A percentile compares a stretch with the other conserved stretches of the same genome.
Conservation (phyloP, 1,140 invertebrate genomes). For the Zaprionus inermis region DNA sequence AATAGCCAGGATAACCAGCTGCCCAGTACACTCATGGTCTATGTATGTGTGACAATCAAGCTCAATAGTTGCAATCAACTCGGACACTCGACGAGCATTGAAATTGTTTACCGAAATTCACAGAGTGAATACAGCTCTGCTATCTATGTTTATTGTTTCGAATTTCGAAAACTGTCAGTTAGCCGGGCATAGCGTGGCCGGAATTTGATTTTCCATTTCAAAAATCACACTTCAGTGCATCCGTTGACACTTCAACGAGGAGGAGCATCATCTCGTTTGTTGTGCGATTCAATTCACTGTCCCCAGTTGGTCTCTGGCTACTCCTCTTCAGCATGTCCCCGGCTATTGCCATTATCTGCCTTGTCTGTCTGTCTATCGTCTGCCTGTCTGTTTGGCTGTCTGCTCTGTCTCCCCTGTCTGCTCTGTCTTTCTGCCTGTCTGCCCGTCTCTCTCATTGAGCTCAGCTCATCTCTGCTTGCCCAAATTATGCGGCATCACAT, state of each 20-base stretch:
- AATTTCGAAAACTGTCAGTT: conserved; percentile 1
- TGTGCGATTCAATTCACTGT: conserved; percentile 29
- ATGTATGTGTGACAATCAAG: conserved; percentile 37
- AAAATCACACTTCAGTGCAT: conserved; percentile 56
- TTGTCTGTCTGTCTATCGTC: neutral
- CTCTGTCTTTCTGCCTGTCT: neutral
- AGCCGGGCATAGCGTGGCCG: conserved; percentile 9
- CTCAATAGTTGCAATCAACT: conserved; percentile 60
- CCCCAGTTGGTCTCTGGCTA: conserved; percentile 7
- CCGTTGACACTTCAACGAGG: conserved; percentile 50
- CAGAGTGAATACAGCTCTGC: neutral
- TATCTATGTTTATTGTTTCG: neutral
- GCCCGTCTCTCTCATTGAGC: neutral
- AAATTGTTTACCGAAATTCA: conserved; percentile 30
- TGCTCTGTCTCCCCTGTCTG: conserved; percentile 10
- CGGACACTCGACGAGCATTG: conserved; percentile 32
- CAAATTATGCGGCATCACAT: conserved; percentile 52
- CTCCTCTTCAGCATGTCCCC: neutral
- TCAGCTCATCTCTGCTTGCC: conserved; percentile 36
- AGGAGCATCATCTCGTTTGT: conserved; percentile 23
- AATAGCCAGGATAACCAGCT: neutral
- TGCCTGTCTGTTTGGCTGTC: neutral
- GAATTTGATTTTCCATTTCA: conserved; percentile 48
- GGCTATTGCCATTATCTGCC: neutral
- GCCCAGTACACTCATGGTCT: neutral